These are phyloP conservation scores for Amphiduros pacificus DNA, from an alignment of 2,888 invertebrate genomes.

Conservation along the genomic window DNA sequence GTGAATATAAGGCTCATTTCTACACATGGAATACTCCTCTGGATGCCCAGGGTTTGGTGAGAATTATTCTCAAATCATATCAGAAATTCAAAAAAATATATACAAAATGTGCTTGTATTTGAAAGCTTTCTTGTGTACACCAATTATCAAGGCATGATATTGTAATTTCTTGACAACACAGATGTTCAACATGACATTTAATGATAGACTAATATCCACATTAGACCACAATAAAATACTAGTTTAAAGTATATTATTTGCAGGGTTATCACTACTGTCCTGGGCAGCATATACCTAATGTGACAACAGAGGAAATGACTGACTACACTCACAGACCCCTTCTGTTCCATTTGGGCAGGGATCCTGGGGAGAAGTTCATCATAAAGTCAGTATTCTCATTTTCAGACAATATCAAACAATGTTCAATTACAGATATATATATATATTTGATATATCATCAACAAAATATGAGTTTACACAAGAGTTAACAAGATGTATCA, in stretches of 20 bases:
- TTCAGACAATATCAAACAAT: not conserved
- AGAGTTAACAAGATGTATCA: not conserved
- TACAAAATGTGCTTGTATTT: no score
- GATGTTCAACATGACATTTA: no score
- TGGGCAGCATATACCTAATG: constrained; percentile 31
- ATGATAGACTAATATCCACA: no score
- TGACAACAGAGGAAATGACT: constrained; percentile 31
- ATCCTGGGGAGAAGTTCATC: constrained; percentile 35
- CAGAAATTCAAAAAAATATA: not conserved
- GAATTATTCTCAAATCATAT: not conserved
- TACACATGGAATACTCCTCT: constrained; percentile 34
- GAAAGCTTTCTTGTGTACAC: no score
- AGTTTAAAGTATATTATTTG: no score
- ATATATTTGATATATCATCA: not conserved
- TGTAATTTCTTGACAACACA: no score
- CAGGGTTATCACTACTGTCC: constrained; percentile 39
- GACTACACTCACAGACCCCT: constrained; percentile 32
- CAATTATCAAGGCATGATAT: no score
- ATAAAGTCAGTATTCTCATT: constrained; percentile 24
- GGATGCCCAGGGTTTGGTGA: not conserved
- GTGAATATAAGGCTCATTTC: constrained; percentile 32
- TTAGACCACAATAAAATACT: no score
- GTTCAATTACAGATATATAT: not conserved
- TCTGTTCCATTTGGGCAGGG: constrained; percentile 32
- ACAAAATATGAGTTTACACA: not conserved